Base-by-base conservation (phyloP, 2,888 invertebrate genomes). In the Helleia helle region DNA sequence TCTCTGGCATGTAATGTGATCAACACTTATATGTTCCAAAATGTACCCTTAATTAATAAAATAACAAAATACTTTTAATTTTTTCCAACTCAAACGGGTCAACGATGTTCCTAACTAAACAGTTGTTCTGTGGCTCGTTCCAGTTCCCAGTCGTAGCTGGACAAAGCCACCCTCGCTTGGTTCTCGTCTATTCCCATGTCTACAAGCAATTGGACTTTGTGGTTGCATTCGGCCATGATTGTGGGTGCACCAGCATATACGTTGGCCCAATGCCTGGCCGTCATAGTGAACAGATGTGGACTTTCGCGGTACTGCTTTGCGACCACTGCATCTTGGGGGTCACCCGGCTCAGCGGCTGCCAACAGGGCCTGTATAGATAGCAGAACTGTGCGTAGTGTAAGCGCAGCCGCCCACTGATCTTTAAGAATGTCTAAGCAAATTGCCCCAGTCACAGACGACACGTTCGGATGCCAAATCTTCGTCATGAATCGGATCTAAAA, bases 391-490 rank as follows among this genome's bases (percentile, higher is more conserved):
- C 99, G 89, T 47, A 99, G 84, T 0, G 99, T 99, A 91, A 99
- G 95, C 4, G 99, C 99, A 38, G 99, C 99, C 47, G 99, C 99
- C 99, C 96, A 96, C 74, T 96, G 95, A 68, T 96, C 96, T 87
- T 99, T 99, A 42, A 99, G 87, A 63, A 99, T 99, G 76, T 99
- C 99, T 75, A 99, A 88, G 79, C 99, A 99, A 63, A 99, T 99
- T 37, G 97, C 97, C 42, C 96, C 96, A 0, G 99, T 99, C 9
- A 97, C 98, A 9, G 98, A 98, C 38, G 98, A 98, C 63, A 99
- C 97, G 81, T 99, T 99, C 40, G 99, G 99, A 86, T 99, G 99
- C 99, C 99, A 99, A 71, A 99, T 97, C 86, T 94, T 96, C 48
- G 99, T 99, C 54, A 94, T 89, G 86, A 99, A 99, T 54, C 95